Percentiles rank a stretch among this genome's conserved stretches.
phyloP scores from a whole-genome alignment of 1,140 invertebrate genomes.

The Leptinotarsa defecta region DNA sequence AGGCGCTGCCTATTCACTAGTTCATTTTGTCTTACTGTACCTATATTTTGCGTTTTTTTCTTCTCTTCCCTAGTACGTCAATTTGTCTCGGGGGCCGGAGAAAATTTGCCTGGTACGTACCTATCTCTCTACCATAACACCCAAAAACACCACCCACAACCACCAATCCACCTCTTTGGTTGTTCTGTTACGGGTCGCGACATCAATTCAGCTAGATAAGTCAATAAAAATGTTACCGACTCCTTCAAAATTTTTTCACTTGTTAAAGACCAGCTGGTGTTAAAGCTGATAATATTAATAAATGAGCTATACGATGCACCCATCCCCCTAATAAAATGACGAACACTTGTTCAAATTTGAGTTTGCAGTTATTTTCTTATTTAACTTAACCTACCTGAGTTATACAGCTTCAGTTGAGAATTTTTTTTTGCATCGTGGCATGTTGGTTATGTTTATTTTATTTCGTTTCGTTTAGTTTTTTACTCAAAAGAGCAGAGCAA shows the following conservation, averaged over 20 bases:
- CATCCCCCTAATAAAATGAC: constrained; percentile 53
- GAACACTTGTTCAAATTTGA: constrained; percentile 46
- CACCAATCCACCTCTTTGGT: constrained; percentile 52
- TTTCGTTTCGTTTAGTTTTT: constrained; percentile 44
- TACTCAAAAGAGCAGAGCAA: constrained; percentile 51
- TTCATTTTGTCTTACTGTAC: constrained; percentile 54
- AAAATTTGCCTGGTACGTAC: constrained; percentile 74
- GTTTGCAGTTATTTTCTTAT: constrained; percentile 32
- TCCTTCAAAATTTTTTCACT: constrained; percentile 10
- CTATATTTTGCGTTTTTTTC: constrained; percentile 58
- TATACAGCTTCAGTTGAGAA: constrained; percentile 33
- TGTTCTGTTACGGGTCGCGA: constrained; percentile 51
- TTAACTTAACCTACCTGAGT: constrained; percentile 29
- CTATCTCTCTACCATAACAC: constrained; percentile 53
- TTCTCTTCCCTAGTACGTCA: constrained; percentile 73
- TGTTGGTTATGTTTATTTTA: constrained; percentile 45
- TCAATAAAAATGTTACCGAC: constrained; percentile 7
- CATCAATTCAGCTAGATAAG: constrained; percentile 23
- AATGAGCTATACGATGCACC: constrained; percentile 41
- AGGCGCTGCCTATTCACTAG: constrained; percentile 33
- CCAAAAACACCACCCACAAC: constrained; percentile 54
- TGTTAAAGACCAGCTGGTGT: background rate
- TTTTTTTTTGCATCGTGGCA: constrained; percentile 52
- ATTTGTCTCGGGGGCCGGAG: constrained; percentile 72
- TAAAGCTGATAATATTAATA: background rate